phyloP scores from a whole-genome alignment of 2,888 invertebrate species.

The Dicyrtomina minuta region DNA sequence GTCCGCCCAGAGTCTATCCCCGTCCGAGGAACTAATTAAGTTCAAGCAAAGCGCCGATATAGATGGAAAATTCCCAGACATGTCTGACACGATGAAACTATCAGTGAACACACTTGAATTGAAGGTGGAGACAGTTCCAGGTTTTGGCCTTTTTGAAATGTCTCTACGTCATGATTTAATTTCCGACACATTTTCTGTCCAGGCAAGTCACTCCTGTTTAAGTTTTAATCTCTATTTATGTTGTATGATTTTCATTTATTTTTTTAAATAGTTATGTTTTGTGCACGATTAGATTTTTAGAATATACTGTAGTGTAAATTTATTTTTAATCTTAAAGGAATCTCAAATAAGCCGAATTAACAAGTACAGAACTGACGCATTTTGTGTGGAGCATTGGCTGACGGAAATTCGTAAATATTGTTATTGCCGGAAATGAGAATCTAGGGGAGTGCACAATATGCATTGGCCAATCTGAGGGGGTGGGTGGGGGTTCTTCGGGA shows the following conservation, averaged over 20 bases:
- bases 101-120: constrained; percentile 61
- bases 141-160: constrained; percentile 77
- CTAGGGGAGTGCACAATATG: too few relatives aligned
- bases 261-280: neutral
- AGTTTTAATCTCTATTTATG: too few relatives aligned
- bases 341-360: too few relatives aligned
- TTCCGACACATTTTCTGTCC: constrained; percentile 65
- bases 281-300: too few relatives aligned
- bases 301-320: neutral
- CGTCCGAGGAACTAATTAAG: too few relatives aligned
- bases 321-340: neutral
- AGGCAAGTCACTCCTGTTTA: constrained; percentile 57
- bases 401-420: constrained; percentile 82
- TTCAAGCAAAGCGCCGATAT: constrained; percentile 65
- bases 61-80: constrained; percentile 82
- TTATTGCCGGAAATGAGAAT: too few relatives aligned
- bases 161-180: constrained; percentile 67
- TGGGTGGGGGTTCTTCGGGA: too few relatives aligned
- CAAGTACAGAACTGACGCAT: constrained; percentile 78
- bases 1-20: too few relatives aligned
- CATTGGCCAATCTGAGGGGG: too few relatives aligned
- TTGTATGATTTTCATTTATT: too few relatives aligned
- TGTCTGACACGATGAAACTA: constrained; percentile 66
- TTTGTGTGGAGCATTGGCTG: constrained; percentile 71
- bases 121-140: constrained; percentile 65